Percentiles rank a stretch among this genome's conserved stretches.
These are phyloP conservation scores for Temnothorax ravouxi DNA, from an alignment of 2,888 invertebrate species.

Conservation along the genomic window DNA sequence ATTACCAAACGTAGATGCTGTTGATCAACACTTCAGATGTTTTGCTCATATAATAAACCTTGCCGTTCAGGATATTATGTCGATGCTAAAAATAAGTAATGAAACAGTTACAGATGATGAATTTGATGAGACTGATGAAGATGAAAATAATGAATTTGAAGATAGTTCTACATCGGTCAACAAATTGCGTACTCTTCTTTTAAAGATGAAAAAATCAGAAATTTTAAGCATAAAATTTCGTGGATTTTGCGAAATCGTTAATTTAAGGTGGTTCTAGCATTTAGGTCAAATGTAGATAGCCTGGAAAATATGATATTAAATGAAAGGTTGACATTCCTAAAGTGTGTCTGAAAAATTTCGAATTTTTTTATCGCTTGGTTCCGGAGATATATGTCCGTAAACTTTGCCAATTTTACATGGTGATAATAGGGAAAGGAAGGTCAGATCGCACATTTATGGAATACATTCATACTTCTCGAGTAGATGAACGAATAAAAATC, in stretches of 20 bases:
- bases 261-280: too few species aligned
- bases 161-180: constrained; percentile 2
- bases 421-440: too few species aligned
- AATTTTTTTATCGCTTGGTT: too few species aligned
- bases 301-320: too few species aligned
- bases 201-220: not conserved
- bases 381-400: too few species aligned
- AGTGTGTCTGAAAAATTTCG: too few species aligned
- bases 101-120: not conserved
- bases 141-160: not conserved
- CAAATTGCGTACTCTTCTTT: not conserved
- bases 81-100: constrained; percentile 1
- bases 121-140: not conserved
- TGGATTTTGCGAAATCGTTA: constrained; percentile 6
- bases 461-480: too few species aligned
- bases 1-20: constrained; percentile 3
- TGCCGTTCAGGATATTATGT: constrained; percentile 70
- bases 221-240: not conserved
- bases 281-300: too few species aligned
- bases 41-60: constrained; percentile 66
- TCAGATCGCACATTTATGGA: too few species aligned
- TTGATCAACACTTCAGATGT: constrained; percentile 74
- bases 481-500: too few species aligned
- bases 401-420: too few species aligned
- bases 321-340: too few species aligned